Evolutionary conservation across 2,888 invertebrate species (phyloP).

Genomic region (Trissoscelio sp.): DNA sequence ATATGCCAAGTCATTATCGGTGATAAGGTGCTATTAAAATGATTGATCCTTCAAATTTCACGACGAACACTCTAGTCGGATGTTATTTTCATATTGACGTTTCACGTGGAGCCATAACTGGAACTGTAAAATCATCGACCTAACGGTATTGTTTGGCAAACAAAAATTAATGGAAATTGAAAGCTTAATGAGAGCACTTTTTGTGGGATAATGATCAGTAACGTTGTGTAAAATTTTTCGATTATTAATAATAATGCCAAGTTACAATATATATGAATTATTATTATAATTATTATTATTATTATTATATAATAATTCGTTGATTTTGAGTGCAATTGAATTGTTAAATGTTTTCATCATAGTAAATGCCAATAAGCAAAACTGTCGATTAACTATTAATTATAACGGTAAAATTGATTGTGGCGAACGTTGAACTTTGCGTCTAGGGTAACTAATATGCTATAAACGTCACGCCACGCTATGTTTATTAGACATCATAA

Average conservation of each 20-base stretch:
- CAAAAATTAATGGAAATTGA: slow-evolving; percentile 20
- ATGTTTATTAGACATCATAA: neutral
- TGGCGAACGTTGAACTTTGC: neutral
- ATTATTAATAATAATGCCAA: no score
- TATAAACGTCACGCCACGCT: neutral
- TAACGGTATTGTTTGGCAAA: slow-evolving; percentile 27
- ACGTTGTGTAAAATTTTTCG: slow-evolving; percentile 9
- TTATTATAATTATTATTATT: no score
- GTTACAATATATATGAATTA: no score
- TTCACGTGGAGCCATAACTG: slow-evolving; percentile 19
- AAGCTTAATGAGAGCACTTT: slow-evolving; percentile 21
- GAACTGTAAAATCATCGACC: slow-evolving; percentile 32
- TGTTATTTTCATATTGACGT: slow-evolving; percentile 39
- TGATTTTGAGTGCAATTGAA: neutral
- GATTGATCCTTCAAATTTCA: slow-evolving; percentile 72
- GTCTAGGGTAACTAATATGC: neutral
- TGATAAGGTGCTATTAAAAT: slow-evolving; percentile 78
- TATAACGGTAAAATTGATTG: slow-evolving; percentile 25
- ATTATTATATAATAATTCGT: no score
- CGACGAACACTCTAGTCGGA: slow-evolving; percentile 22
- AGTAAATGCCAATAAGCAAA: slow-evolving; percentile 9
- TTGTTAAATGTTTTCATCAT: neutral
- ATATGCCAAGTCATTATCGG: slow-evolving; percentile 73
- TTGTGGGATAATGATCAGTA: slow-evolving; percentile 15
- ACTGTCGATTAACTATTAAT: slow-evolving; percentile 22